Conservation (phyloP, 2,797 vertebrate genomes). For the Coranthus polyacanthus region DNA sequence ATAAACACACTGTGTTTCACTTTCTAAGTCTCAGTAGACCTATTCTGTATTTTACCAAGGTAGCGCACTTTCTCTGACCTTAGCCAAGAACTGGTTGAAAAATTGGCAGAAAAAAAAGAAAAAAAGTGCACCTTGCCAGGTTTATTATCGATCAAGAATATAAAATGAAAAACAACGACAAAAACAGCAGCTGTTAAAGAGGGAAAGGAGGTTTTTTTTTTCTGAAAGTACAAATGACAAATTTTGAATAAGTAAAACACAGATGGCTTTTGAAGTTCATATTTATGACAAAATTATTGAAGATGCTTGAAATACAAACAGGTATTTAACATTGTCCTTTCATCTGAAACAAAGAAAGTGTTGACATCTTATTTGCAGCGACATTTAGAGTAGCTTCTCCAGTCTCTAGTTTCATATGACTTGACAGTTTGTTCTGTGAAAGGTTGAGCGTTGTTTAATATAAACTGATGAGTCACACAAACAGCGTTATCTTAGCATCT, state of each 20-base stretch:
- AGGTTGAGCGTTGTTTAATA: constrained; percentile 8
- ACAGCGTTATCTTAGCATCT: constrained; percentile 34
- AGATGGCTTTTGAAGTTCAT: background rate
- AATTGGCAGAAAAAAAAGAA: too few species aligned
- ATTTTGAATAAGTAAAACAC: background rate
- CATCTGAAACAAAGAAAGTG: background rate
- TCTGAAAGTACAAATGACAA: background rate
- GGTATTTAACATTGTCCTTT: constrained; percentile 7
- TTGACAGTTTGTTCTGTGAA: constrained; percentile 39
- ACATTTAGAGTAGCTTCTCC: constrained; percentile 11
- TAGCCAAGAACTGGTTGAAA: too few species aligned
- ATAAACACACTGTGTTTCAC: too few species aligned
- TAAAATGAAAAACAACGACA: background rate
- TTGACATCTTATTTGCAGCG: constrained; percentile 1
- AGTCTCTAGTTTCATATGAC: constrained; percentile 31
- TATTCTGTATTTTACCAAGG: too few species aligned
- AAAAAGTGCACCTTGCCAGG: too few species aligned
- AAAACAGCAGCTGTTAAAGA: background rate
- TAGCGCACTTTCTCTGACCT: too few species aligned
- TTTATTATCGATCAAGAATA: too few species aligned
- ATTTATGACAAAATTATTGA: background rate
- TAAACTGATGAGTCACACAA: constrained; percentile 37
- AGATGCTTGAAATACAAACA: constrained; percentile 1
- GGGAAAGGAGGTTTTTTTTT: background rate
- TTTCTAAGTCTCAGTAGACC: too few species aligned